phyloP scores from a whole-genome alignment of 1,140 invertebrate genomes.

The Potamilus streckersoni region DNA sequence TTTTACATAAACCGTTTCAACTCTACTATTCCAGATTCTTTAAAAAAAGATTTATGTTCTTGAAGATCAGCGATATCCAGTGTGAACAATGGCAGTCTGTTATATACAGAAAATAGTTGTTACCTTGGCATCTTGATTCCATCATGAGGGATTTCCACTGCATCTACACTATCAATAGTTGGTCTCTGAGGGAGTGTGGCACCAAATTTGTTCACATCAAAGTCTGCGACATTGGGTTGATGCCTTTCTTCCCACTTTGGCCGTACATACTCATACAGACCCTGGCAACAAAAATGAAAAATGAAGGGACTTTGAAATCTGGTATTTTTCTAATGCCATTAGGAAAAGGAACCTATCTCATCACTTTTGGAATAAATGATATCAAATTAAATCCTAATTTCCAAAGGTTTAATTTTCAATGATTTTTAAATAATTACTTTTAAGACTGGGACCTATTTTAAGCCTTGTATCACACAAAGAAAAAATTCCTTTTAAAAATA shows the following conservation, averaged over 20 bases:
- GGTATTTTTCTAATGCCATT: too few relatives aligned
- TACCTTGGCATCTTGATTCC: conserved; percentile 42
- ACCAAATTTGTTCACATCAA: conserved; percentile 63
- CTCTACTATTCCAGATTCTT: too few relatives aligned
- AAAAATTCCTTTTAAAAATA: conserved; percentile 23
- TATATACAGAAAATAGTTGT: neutral
- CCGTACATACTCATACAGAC: conserved; percentile 63
- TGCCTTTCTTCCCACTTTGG: conserved; percentile 56
- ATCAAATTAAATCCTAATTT: neutral
- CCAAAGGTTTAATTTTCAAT: neutral
- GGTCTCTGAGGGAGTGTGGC: conserved; percentile 45
- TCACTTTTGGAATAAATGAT: neutral
- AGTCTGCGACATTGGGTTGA: conserved; percentile 29
- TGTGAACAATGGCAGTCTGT: too few relatives aligned
- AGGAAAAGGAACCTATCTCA: neutral
- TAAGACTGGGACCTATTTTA: too few relatives aligned
- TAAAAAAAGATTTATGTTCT: too few relatives aligned
- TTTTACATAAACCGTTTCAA: too few relatives aligned
- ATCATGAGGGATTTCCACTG: conserved; percentile 24
- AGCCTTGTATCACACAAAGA: neutral
- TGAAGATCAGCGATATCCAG: too few relatives aligned
- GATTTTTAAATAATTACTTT: too few relatives aligned
- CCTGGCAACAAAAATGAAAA: conserved; percentile 37
- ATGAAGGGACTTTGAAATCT: too few relatives aligned
- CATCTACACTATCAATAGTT: conserved; percentile 33